phyloP scores from a whole-genome alignment of 2,888 invertebrate genomes.

The Polietes domitor region DNA sequence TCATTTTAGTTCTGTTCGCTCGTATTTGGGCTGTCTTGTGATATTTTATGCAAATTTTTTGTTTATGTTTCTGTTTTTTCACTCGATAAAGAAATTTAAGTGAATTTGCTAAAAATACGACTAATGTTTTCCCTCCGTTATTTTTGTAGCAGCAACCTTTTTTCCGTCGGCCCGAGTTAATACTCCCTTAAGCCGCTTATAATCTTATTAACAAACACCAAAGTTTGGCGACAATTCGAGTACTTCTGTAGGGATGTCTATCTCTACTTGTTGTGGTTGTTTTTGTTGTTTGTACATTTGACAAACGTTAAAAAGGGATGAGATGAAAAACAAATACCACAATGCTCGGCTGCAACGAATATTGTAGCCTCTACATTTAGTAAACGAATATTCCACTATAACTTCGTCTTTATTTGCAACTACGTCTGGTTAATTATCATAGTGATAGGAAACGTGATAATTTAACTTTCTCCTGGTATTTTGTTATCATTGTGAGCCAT shows the following conservation, averaged over 20 bases:
- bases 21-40: background rate
- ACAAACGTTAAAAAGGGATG: too few species aligned
- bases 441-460: too few species aligned
- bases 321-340: too few species aligned
- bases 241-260: background rate
- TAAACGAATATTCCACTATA: too few species aligned
- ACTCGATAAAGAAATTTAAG: background rate
- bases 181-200: conserved; percentile 59
- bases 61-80: background rate
- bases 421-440: too few species aligned
- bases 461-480: too few species aligned
- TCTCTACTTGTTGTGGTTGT: background rate
- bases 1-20: conserved; percentile 5
- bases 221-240: conserved; percentile 54
- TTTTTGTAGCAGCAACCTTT: conserved; percentile 47
- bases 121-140: background rate
- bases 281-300: background rate
- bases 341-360: too few species aligned
- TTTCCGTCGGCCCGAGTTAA: conserved; percentile 33
- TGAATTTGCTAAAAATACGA: background rate
- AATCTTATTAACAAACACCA: conserved; percentile 62
- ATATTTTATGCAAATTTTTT: conserved; percentile 57
- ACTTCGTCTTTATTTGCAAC: too few species aligned
- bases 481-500: too few species aligned
- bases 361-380: too few species aligned